Percentiles rank a stretch among this genome's conserved stretches.
Conservation (phyloP, 1,140 invertebrate genomes). For the Leucophenga varia region DNA sequence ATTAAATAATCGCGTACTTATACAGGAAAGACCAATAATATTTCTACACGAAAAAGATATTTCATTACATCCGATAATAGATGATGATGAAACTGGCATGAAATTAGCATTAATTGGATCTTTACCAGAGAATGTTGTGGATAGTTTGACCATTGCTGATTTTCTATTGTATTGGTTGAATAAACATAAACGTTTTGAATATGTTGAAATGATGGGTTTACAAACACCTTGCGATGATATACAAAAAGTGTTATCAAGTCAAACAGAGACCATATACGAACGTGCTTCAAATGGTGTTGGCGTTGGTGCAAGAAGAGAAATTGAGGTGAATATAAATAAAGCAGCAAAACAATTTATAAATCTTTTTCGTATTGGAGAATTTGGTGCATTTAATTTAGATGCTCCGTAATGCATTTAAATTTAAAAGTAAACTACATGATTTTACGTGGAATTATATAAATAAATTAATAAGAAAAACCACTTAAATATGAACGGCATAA, state of each 20-base stretch:
- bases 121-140: slow-evolving; percentile 81
- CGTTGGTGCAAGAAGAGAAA: slow-evolving; percentile 52
- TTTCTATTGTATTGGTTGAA: slow-evolving; percentile 91
- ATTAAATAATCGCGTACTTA: slow-evolving; percentile 76
- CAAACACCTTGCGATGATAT: slow-evolving; percentile 66
- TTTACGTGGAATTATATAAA: too few relatives aligned
- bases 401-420: too few relatives aligned
- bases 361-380: slow-evolving; percentile 65
- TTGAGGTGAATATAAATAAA: slow-evolving; percentile 55
- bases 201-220: slow-evolving; percentile 66
- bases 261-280: slow-evolving; percentile 57
- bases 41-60: too few relatives aligned
- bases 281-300: slow-evolving; percentile 58
- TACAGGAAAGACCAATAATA: slow-evolving; percentile 92
- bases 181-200: slow-evolving; percentile 66
- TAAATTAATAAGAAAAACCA: too few relatives aligned
- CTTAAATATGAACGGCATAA: too few relatives aligned
- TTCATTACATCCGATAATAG: slow-evolving; percentile 73
- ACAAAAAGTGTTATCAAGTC: slow-evolving; percentile 62
- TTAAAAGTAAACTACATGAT: too few relatives aligned
- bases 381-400: slow-evolving; percentile 69
- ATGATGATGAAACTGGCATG: slow-evolving; percentile 76
- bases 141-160: slow-evolving; percentile 80
- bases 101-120: slow-evolving; percentile 84
- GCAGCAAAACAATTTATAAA: slow-evolving; percentile 64